Percentiles rank a stretch among this genome's conserved stretches.
Conservation (phyloP, 2,113 vertebrate genomes). For the Aphelocoma coerulescens region DNA sequence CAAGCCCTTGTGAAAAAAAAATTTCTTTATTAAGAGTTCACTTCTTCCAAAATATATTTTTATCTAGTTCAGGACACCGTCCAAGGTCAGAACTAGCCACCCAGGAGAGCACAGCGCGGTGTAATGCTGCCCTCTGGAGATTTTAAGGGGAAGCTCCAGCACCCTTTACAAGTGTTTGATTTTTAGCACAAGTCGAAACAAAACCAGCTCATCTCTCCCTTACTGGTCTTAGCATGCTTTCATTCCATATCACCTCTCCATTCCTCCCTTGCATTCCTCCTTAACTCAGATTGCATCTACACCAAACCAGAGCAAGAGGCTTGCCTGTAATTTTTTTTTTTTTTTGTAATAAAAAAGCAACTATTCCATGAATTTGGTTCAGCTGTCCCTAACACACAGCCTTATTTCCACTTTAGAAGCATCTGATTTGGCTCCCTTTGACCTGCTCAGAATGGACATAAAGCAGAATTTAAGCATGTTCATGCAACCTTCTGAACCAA, state of each 20-base stretch:
- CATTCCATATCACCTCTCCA: background rate
- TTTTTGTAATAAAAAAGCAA: background rate
- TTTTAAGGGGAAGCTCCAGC: background rate
- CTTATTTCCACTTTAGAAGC: background rate
- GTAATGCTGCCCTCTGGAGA: constrained; percentile 54
- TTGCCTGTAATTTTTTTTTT: background rate
- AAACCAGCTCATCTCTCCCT: background rate
- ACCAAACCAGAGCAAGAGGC: background rate
- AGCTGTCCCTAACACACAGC: background rate
- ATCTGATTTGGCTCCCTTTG: background rate
- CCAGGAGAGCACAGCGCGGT: background rate
- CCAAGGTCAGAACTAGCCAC: background rate
- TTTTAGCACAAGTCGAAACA: background rate
- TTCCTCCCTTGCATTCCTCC: background rate
- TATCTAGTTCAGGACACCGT: background rate
- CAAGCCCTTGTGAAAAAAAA: background rate
- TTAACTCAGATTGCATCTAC: background rate
- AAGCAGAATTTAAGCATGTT: background rate
- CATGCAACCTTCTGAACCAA: background rate
- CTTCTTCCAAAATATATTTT: background rate
- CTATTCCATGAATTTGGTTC: background rate
- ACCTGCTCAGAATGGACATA: background rate
- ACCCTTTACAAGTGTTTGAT: too few species aligned
- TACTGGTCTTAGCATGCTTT: background rate
- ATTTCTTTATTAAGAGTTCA: background rate